Evolutionary conservation across 2,113 vertebrate species (phyloP).

Genomic region (Tragelaphus strepsiceros): DNA sequence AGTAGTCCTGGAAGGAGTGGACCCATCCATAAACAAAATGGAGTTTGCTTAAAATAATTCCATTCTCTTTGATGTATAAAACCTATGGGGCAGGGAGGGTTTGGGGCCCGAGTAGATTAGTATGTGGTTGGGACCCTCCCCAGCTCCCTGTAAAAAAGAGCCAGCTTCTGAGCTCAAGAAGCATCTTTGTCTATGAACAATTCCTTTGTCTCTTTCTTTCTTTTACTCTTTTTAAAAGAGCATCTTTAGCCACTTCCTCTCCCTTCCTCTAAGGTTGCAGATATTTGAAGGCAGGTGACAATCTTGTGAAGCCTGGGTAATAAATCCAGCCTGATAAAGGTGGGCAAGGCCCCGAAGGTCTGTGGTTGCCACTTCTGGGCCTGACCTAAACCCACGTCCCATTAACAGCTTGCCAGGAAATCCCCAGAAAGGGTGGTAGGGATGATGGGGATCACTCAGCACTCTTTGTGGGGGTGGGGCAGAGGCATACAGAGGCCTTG

Average conservation of each 20-base stretch:
- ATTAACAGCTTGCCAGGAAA: background rate
- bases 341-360: background rate
- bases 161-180: background rate
- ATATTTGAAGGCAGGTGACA: background rate
- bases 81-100: background rate
- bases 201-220: background rate
- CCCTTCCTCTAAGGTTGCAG: background rate
- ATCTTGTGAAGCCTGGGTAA: background rate
- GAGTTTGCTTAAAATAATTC: background rate
- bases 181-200: background rate
- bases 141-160: background rate
- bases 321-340: background rate
- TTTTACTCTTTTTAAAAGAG: background rate
- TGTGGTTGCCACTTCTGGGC: background rate
- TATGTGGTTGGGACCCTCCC: background rate
- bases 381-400: background rate
- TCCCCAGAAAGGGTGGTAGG: background rate
- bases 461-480: too few species aligned
- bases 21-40: background rate
- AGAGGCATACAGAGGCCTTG: background rate
- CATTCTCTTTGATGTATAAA: background rate
- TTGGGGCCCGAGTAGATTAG: background rate
- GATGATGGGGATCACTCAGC: too few species aligned
- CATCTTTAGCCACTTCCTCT: background rate
- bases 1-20: background rate